Evolutionary conservation across 2,797 vertebrate genomes (phyloP), one percentile per base, ranked within the genome.

Genomic region (Pteronotus mesoamericanus): DNA sequence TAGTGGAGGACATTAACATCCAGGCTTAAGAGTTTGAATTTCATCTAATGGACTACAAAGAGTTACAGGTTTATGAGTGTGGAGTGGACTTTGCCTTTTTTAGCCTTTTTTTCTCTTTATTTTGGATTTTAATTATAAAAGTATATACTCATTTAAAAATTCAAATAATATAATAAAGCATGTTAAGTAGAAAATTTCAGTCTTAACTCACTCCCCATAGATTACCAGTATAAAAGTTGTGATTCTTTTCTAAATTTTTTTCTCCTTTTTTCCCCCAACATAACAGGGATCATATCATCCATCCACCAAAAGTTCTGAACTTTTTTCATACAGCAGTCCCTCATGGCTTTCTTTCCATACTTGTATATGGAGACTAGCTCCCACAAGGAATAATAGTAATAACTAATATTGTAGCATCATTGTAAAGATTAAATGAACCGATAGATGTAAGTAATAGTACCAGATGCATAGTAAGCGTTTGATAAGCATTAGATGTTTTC

Each of bases 41-140:
- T 66, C 16, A 57, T 89, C n/a, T 92, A 57, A 69, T 88, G 24
- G 61, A 37, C 48, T 59, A 32, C 37, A 59, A 68, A 64, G 32
- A 75, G 24, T 53, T 46, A 44, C 37, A 83, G 51, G 10, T 59
- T 44, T 86, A 86, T 86, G 5, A 69, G 21, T 82, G 24, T 82
- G 82, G 48, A 59, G 21, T 57, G n/a, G 55, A 75, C 42, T 57
- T 34, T 68, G n/a, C 26, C n/a, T 92, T 86, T 91, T 82, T 82
- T 37, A 82, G 15, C 37, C 39, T 72, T 46, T 74, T 91, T 84
- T 77, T 80, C 87, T 90, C 53, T 91, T 64, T 95, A 44, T 86
- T 79, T 68, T 83, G 34, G 11, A 92, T 86, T 78, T 94, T 92
- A 89, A 51, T 64, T 89, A 22, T 92, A 71, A 92, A 80, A 92